Evolutionary conservation across 2,888 invertebrate species (phyloP).

Genomic region (Standfussiana lucernea): DNA sequence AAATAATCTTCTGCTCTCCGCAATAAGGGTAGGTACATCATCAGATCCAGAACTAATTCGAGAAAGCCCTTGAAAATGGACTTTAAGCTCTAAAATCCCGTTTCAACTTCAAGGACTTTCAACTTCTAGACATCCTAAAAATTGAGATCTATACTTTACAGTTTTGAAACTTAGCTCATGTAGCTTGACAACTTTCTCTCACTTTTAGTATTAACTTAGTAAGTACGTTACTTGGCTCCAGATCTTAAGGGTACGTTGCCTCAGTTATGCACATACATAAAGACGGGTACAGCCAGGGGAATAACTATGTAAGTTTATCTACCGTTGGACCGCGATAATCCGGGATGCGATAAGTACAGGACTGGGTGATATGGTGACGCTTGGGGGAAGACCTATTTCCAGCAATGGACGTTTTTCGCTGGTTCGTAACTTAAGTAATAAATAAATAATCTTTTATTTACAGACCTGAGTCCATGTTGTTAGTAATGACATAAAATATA

Average conservation of each 20-base stretch:
- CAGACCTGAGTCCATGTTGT: no score
- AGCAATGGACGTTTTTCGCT: neutral
- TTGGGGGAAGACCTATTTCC: neutral
- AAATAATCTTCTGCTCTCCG: neutral
- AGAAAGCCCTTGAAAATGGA: neutral
- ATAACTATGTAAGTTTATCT: neutral
- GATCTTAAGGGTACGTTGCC: constrained; percentile 23
- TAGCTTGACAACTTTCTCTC: constrained; percentile 11
- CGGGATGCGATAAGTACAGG: neutral
- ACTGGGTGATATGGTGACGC: no score
- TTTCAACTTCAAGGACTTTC: neutral
- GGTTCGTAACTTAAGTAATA: no score
- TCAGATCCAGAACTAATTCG: neutral
- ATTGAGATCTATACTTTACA: constrained; percentile 10
- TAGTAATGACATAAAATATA: no score
- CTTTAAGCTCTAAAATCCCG: neutral
- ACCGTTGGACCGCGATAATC: neutral
- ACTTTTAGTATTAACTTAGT: constrained; percentile 36
- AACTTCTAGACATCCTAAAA: constrained; percentile 28
- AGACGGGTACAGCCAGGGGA: constrained; percentile 19
- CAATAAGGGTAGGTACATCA: neutral
- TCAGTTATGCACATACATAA: constrained; percentile 41
- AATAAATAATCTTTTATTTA: no score
- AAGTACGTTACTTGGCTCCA: constrained; percentile 34
- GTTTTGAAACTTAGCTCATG: constrained; percentile 39